Evolutionary conservation across 1,140 invertebrate genomes (phyloP).

Genomic region (Drosophila pectinifera): DNA sequence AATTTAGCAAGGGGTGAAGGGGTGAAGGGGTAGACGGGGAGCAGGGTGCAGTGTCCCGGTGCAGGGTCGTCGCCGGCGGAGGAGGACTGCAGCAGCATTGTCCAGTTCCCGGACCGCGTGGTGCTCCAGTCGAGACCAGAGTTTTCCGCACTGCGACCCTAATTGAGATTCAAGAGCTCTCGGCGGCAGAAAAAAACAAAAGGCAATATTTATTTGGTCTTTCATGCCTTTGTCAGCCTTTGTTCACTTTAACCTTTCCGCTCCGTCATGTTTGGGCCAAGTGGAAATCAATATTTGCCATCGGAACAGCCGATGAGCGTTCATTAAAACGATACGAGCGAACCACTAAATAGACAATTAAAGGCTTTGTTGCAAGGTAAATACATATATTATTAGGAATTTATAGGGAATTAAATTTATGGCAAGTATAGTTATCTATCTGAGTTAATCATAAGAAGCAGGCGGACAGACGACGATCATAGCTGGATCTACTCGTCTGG

Average conservation of each 20-base stretch:
- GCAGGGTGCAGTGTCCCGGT: slow-evolving; percentile 65
- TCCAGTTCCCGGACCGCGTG: slow-evolving; percentile 38
- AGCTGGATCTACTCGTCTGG: too few species aligned
- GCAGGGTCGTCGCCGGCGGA: slow-evolving; percentile 52
- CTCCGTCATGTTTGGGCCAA: slow-evolving; percentile 46
- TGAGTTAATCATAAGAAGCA: too few species aligned
- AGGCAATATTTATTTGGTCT: slow-evolving; percentile 49
- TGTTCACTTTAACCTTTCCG: slow-evolving; percentile 46
- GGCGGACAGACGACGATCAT: too few species aligned
- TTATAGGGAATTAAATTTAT: background rate
- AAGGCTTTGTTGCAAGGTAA: slow-evolving; percentile 2
- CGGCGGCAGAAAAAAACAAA: slow-evolving; percentile 31
- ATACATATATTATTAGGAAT: background rate
- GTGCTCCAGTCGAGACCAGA: slow-evolving; percentile 50
- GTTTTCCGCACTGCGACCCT: slow-evolving; percentile 49
- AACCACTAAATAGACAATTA: slow-evolving; percentile 15
- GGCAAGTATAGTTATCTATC: background rate
- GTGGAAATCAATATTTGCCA: slow-evolving; percentile 69
- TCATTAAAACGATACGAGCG: slow-evolving; percentile 21
- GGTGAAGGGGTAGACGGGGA: slow-evolving; percentile 20
- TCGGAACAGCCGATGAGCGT: slow-evolving; percentile 5
- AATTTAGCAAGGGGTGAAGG: slow-evolving; percentile 51
- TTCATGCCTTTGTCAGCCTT: slow-evolving; percentile 42
- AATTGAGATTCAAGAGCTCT: slow-evolving; percentile 79
- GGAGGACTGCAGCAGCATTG: slow-evolving; percentile 36